These are phyloP conservation scores for Rhadina sibilatrix DNA, from an alignment of 2,113 vertebrate species.

Conservation along the genomic window DNA sequence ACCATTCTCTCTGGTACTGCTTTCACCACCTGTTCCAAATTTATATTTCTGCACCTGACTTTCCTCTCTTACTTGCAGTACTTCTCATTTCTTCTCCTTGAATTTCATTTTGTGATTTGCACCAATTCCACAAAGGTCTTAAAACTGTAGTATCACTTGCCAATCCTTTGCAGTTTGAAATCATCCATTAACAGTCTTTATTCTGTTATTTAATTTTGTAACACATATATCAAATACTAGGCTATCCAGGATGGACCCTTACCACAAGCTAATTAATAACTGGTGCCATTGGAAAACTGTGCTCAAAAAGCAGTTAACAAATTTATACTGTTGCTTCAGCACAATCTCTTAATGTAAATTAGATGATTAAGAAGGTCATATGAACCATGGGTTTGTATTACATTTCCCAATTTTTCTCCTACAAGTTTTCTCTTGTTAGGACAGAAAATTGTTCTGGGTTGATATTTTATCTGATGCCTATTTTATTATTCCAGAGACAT, in stretches of 20 bases:
- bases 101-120: neutral
- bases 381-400: neutral
- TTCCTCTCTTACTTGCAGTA: neutral
- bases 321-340: neutral
- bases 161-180: neutral
- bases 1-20: neutral
- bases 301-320: neutral
- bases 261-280: neutral
- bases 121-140: neutral
- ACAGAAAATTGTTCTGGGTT: neutral
- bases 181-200: neutral
- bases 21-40: neutral
- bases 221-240: neutral
- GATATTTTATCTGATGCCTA: neutral
- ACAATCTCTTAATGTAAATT: neutral
- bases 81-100: rapidly evolving
- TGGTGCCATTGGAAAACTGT: neutral
- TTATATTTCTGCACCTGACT: neutral
- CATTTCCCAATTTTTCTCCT: neutral
- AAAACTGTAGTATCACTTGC: neutral
- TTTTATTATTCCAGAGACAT: neutral
- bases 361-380: neutral
- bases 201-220: neutral
- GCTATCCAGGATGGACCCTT: neutral
- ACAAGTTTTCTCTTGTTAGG: neutral